Evolutionary conservation across 2,113 vertebrate genomes (phyloP).

Genomic region (Benitochromis conjunctus): DNA sequence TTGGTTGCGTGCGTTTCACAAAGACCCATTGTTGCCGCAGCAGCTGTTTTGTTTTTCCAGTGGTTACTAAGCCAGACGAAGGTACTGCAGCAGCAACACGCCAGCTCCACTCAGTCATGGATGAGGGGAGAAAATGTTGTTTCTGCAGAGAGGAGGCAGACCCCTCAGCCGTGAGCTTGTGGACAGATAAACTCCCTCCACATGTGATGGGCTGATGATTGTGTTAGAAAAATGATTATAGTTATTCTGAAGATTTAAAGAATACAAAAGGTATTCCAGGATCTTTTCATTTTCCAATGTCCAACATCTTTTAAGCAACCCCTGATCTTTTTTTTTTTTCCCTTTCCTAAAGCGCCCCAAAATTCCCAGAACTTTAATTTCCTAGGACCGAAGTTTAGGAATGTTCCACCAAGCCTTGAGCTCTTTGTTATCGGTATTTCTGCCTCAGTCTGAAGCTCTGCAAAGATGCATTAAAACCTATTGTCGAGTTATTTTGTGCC

Average conservation of each 20-base stretch:
- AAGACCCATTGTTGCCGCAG: constrained; percentile 33
- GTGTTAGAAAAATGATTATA: not conserved
- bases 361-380: not conserved
- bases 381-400: not conserved
- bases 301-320: not conserved
- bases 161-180: not conserved
- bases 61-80: not conserved
- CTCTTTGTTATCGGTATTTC: not conserved
- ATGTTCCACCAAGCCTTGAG: not conserved
- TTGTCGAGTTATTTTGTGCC: not conserved
- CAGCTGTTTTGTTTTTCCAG: constrained; percentile 32
- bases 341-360: not conserved
- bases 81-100: not conserved
- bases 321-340: not conserved
- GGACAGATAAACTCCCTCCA: not conserved
- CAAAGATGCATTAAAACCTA: not conserved
- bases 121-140: not conserved
- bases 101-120: not conserved
- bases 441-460: not conserved
- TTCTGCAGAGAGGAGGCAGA: not conserved
- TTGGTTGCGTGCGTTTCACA: constrained; percentile 20
- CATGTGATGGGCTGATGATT: not conserved
- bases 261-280: not conserved
- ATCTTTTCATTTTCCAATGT: not conserved
- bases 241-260: not conserved